These are phyloP conservation scores for Ormyrus pomaceus DNA, from an alignment of 2,888 invertebrate species.

Conservation along the genomic window DNA sequence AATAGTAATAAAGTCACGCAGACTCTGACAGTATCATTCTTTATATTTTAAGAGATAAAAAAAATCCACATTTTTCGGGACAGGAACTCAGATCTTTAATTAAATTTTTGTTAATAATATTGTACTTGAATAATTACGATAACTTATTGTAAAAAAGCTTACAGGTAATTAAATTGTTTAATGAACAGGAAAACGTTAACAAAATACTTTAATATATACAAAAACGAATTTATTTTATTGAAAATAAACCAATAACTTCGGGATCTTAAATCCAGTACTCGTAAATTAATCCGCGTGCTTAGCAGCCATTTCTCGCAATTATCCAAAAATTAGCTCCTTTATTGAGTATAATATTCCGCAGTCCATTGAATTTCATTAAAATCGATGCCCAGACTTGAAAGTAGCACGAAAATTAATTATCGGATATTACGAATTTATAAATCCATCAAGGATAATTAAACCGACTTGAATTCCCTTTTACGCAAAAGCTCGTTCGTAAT, in stretches of 20 bases:
- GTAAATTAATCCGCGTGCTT: not conserved
- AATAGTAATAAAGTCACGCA: no score
- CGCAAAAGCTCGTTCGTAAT: not conserved
- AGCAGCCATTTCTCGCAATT: not conserved
- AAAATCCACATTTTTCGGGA: no score
- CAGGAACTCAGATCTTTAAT: no score
- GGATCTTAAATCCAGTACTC: not conserved
- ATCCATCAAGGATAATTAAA: constrained; percentile 1
- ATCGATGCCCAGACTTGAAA: not conserved
- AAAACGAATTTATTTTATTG: no score
- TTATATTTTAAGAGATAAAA: no score
- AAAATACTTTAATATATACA: no score
- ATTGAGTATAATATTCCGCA: not conserved
- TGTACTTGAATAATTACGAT: no score
- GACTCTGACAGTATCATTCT: no score
- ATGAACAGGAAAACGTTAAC: no score
- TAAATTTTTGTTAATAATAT: no score
- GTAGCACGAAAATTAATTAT: not conserved
- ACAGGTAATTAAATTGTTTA: no score
- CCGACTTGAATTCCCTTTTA: not conserved
- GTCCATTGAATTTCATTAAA: constrained; percentile 12
- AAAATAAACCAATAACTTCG: not conserved
- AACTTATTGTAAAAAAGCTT: no score
- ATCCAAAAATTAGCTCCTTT: not conserved
- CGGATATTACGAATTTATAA: not conserved